A percentile compares a stretch with the other conserved stretches of the same genome.
Evolutionary conservation across 1,140 invertebrate genomes (phyloP).

Genomic region (Adoxophyes honmai): DNA sequence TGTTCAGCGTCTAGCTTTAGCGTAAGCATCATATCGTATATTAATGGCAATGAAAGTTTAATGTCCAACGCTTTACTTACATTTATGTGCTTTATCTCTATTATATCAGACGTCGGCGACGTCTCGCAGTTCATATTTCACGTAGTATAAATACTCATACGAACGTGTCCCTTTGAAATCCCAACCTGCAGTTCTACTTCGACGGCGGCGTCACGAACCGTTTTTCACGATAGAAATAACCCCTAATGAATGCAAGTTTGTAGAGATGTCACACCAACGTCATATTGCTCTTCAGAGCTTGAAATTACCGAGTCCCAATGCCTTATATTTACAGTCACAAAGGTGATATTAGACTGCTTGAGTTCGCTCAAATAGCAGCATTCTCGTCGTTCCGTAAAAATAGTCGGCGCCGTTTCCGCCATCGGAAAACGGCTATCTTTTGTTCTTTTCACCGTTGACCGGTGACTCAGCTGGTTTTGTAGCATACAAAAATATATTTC

Average conservation of each 20-base stretch:
- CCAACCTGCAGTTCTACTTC: conserved; percentile 25
- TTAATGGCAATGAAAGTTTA: too few species aligned
- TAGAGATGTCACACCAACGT: conserved; percentile 14
- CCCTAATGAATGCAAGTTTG: conserved; percentile 40
- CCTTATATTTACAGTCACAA: conserved; percentile 28
- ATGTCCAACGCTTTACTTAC: too few species aligned
- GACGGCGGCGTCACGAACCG: conserved; percentile 21
- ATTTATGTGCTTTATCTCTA: too few species aligned
- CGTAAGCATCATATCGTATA: too few species aligned
- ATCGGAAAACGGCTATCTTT: conserved; percentile 58
- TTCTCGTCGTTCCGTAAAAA: conserved; percentile 53
- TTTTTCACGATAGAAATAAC: conserved; percentile 41
- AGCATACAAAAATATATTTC: conserved; percentile 6
- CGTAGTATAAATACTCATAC: not conserved
- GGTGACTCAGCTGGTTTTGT: conserved; percentile 30
- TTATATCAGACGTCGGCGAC: not conserved
- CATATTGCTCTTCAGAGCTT: conserved; percentile 16
- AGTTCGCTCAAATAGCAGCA: conserved; percentile 36
- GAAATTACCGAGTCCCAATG: conserved; percentile 14
- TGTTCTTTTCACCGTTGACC: conserved; percentile 38
- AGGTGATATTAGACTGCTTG: conserved; percentile 38
- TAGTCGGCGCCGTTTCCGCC: conserved; percentile 65
- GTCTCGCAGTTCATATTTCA: not conserved
- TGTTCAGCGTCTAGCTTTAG: too few species aligned
- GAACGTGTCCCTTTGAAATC: conserved; percentile 28